Percentiles rank a stretch among this genome's conserved stretches.
These are phyloP conservation scores for Bufo gargarizans DNA, from an alignment of 2,113 vertebrate genomes.

Conservation along the genomic window DNA sequence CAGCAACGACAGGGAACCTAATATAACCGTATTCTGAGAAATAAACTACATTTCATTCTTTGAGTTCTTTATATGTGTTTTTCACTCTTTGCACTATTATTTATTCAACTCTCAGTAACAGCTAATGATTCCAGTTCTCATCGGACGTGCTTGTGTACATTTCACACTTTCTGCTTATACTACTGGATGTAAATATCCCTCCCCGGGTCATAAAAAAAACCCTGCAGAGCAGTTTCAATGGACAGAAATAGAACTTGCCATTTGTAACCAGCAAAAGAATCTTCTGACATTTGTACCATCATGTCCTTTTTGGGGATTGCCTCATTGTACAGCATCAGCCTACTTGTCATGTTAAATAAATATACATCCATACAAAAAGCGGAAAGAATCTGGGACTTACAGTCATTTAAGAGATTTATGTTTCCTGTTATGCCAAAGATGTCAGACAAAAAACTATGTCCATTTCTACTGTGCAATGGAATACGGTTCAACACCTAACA, in stretches of 20 bases:
- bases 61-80: background rate
- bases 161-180: background rate
- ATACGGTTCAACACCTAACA: slow-evolving; percentile 3
- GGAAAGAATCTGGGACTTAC: slow-evolving; percentile 21
- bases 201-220: background rate
- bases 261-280: background rate
- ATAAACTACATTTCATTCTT: too few relatives aligned
- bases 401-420: slow-evolving; percentile 30
- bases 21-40: background rate
- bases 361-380: background rate
- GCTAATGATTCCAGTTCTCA: background rate
- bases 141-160: background rate
- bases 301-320: slow-evolving; percentile 25
- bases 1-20: background rate
- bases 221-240: background rate
- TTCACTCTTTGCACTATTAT: background rate
- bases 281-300: background rate
- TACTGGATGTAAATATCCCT: background rate
- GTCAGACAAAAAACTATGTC: background rate
- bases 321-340: slow-evolving; percentile 11
- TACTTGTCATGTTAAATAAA: slow-evolving; percentile 23
- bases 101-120: background rate
- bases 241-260: slow-evolving; percentile 38
- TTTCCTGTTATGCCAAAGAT: background rate
- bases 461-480: background rate